Percentiles rank a stretch among this genome's conserved stretches.
Conservation (phyloP, 2,888 invertebrate species). For the Cephus spinipes region DNA sequence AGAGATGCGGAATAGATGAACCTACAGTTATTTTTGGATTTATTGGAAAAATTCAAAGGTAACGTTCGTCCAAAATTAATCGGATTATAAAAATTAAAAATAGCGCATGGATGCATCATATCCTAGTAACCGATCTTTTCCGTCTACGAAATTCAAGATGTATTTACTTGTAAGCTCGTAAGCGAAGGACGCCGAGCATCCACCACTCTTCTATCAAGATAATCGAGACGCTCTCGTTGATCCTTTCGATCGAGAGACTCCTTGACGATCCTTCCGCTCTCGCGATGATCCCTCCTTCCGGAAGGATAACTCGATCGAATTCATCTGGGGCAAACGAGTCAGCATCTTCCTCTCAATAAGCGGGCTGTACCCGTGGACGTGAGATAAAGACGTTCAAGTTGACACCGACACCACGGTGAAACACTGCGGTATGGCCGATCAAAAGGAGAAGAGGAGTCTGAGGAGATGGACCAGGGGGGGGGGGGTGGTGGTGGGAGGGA, state of each 20-base stretch:
- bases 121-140: not conserved
- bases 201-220: not conserved
- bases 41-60: too few relatives aligned
- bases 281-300: not conserved
- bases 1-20: not conserved
- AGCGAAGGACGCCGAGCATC: not conserved
- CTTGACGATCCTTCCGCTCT: not conserved
- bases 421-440: not conserved
- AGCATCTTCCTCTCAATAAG: conserved; percentile 26
- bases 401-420: not conserved
- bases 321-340: not conserved
- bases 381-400: conserved; percentile 26
- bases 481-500: too few relatives aligned
- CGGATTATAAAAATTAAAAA: not conserved
- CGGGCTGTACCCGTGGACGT: conserved; percentile 33
- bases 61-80: not conserved
- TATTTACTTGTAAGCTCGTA: not conserved
- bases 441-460: not conserved
- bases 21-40: not conserved
- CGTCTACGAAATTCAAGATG: not conserved
- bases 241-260: not conserved
- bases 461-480: too few relatives aligned
- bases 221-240: not conserved
- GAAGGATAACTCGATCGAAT: not conserved
- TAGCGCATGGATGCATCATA: rapidly evolving